Evolutionary conservation across 1,140 invertebrate genomes (phyloP).

Genomic region (Rhyacophila brunnea): DNA sequence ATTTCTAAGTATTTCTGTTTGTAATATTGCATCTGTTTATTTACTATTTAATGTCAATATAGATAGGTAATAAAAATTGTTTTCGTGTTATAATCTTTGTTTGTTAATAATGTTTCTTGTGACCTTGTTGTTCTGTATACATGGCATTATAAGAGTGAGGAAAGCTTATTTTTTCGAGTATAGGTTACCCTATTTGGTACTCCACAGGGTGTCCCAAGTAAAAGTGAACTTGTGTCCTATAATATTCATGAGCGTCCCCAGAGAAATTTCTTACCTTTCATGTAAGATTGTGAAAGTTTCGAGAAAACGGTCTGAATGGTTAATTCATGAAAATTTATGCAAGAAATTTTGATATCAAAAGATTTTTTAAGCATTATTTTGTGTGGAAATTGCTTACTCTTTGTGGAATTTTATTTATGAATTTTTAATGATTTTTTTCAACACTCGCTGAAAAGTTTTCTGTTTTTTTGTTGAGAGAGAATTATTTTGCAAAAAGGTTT

Average conservation of each 20-base stretch:
- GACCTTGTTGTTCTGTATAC: too few relatives aligned
- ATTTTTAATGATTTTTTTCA: conserved; percentile 16
- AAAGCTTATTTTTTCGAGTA: too few relatives aligned
- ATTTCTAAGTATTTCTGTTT: too few relatives aligned
- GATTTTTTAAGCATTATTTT: conserved; percentile 20
- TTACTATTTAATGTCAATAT: too few relatives aligned
- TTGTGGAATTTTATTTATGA: conserved; percentile 20
- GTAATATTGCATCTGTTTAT: too few relatives aligned
- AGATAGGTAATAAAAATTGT: too few relatives aligned
- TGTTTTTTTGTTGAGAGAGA: too few relatives aligned
- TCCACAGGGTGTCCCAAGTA: conserved; percentile 11
- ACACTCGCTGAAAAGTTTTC: too few relatives aligned
- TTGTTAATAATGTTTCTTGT: too few relatives aligned
- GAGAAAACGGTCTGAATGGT: conserved; percentile 17
- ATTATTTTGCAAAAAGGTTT: too few relatives aligned
- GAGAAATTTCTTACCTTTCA: conserved; percentile 19
- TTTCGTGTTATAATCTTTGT: too few relatives aligned
- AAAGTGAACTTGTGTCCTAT: conserved; percentile 20
- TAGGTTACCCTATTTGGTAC: neutral
- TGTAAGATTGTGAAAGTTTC: conserved; percentile 24
- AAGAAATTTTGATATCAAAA: conserved; percentile 23
- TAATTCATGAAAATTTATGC: conserved; percentile 32
- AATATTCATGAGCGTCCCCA: conserved; percentile 30
- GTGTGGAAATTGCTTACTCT: conserved; percentile 1
- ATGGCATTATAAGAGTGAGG: too few relatives aligned